Evolutionary conservation across 2,113 vertebrate species (phyloP).

Genomic region (Xenus cinereus): DNA sequence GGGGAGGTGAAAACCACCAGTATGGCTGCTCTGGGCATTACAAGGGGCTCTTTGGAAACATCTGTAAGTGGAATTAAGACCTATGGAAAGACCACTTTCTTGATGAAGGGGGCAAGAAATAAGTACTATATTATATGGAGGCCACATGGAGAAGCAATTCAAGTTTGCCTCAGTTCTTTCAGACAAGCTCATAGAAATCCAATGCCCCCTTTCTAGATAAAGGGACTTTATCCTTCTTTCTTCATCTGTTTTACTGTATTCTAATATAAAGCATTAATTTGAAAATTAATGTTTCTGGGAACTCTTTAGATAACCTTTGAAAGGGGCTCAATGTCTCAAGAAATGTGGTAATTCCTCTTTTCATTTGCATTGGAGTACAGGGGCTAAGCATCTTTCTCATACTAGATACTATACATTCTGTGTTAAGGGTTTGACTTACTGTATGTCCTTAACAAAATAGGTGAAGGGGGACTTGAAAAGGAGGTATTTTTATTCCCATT

Average conservation of each 20-base stretch:
- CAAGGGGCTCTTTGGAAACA: background rate
- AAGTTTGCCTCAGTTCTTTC: background rate
- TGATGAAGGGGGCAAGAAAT: background rate
- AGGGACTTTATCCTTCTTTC: background rate
- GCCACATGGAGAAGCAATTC: background rate
- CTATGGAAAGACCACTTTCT: background rate
- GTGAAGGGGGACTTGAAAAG: background rate
- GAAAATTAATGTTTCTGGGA: background rate
- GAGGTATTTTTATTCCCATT: background rate
- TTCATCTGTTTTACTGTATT: background rate
- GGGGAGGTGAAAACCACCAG: background rate
- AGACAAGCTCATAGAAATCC: background rate
- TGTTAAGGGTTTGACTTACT: too few relatives aligned
- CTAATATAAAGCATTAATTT: background rate
- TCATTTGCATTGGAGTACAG: background rate
- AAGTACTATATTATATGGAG: background rate
- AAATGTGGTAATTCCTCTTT: background rate
- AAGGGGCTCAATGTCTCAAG: background rate
- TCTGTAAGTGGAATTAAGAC: background rate
- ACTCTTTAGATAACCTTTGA: background rate
- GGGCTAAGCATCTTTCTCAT: background rate
- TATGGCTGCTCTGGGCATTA: background rate
- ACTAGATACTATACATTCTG: background rate
- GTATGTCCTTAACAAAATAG: background rate
- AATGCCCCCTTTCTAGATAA: background rate